phyloP scores from a whole-genome alignment of 2,797 vertebrate genomes.

The Carapus acus region DNA sequence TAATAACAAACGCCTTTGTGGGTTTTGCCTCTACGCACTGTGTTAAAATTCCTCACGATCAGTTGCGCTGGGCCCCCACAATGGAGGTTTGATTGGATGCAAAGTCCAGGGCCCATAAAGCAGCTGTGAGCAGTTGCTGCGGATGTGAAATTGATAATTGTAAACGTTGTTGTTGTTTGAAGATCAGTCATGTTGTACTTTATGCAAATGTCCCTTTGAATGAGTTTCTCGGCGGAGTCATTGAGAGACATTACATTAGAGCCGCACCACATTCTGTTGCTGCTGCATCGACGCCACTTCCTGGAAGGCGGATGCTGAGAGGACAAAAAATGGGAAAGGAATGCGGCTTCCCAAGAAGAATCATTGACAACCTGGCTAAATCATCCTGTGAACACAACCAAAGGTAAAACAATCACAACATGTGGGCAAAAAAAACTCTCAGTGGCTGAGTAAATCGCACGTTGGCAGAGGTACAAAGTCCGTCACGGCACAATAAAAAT shows the following conservation, averaged over 20 bases:
- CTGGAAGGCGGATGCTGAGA: slow-evolving; percentile 9
- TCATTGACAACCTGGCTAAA: slow-evolving; percentile 15
- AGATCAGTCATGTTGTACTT: slow-evolving; percentile 4
- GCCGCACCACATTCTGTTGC: background rate
- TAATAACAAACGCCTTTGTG: slow-evolving; percentile 4
- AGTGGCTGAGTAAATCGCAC: slow-evolving; percentile 22
- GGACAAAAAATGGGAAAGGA: slow-evolving; percentile 7
- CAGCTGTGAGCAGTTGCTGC: slow-evolving; percentile 1
- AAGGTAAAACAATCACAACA: slow-evolving; percentile 19
- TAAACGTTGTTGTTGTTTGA: slow-evolving; percentile 5
- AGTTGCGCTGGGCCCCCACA: slow-evolving; percentile 5
- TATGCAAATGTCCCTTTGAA: slow-evolving; percentile 3
- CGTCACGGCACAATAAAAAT: background rate
- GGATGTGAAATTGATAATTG: background rate
- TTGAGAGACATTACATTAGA: slow-evolving; percentile 4
- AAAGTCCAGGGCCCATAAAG: slow-evolving; percentile 3
- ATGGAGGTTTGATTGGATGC: background rate
- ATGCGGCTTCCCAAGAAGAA: slow-evolving; percentile 20
- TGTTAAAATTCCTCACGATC: background rate
- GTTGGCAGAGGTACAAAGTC: slow-evolving; percentile 16
- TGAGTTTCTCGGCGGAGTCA: slow-evolving; percentile 3
- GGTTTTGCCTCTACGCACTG: background rate
- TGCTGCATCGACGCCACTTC: slow-evolving; percentile 18
- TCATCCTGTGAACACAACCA: slow-evolving; percentile 34
- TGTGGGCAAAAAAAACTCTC: slow-evolving; percentile 10